Base-by-base conservation (phyloP, 64 coral and sea anemone genomes). In the Pachyseris speciosa region DNA sequence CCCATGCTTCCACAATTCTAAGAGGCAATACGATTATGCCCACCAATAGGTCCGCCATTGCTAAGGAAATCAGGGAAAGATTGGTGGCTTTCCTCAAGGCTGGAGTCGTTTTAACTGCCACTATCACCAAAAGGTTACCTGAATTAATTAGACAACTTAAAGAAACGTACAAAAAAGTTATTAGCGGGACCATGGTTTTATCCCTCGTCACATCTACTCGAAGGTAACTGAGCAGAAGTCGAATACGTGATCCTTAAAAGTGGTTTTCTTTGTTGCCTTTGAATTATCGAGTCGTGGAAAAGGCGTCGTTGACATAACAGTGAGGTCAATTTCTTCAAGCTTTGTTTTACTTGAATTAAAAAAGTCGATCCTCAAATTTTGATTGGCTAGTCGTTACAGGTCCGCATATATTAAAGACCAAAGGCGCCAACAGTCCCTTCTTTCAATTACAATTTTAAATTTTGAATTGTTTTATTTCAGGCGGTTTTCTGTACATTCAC, bases 21-120 rank as follows among this genome's bases (percentile, higher is more conserved):
- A 93, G 13, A 36, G 91, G 91, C 1, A 93, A 43, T 6, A 86
- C 91, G 31, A 79, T 24, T 11, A 80, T 15, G 7, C 91, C 91
- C 3, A 93, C 91, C 20, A 76, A 68, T 40, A 93, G 67, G 45
- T 93, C 91, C 5, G 91, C 84, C 3, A 79, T 5, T 40, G 83
- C 85, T 59, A 93, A 87, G 40, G 83, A 87, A 13, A 93, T 72
- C 75, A 93, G 51, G 22, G 86, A 93, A 69, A 79, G 70, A 32
- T 93, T 87, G 0, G 91, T 87, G 4, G 83, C 72, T 70, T 87
- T 93, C 28, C 84, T 36, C 4, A 93, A 37, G 12, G 84, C 58
- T 58, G 83, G 60, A n/a, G 75, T 87, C 44, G 91, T 87, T 32
- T 79, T 64, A 28, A 93, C 91, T 1, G 84, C 84, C 1, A 32